Evolutionary conservation across 2,113 vertebrate genomes (phyloP).

Genomic region (Azemiops feae): DNA sequence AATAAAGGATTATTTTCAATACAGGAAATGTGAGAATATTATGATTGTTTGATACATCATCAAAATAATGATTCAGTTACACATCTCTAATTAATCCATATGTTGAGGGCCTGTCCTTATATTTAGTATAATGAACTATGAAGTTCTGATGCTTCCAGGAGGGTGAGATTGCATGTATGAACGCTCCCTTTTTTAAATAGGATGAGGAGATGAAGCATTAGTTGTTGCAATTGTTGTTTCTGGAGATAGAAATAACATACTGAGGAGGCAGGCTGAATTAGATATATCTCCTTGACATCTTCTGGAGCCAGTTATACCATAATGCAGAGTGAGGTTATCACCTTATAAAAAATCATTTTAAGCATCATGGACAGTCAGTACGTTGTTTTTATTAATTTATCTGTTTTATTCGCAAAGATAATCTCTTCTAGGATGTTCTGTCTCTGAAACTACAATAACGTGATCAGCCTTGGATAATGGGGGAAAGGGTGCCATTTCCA

Average conservation of each 20-base stretch:
- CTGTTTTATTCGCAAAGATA: neutral
- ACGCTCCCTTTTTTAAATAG: neutral
- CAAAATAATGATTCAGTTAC: neutral
- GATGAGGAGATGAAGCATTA: neutral
- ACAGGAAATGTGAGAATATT: neutral
- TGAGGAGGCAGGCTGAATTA: neutral
- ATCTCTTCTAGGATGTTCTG: neutral
- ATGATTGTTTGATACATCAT: neutral
- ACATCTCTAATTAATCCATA: neutral
- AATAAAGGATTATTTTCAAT: neutral
- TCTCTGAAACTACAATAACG: neutral
- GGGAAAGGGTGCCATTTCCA: neutral
- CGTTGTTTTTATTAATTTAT: neutral
- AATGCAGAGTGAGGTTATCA: neutral
- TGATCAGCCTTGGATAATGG: neutral
- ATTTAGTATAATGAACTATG: neutral
- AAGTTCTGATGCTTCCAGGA: neutral
- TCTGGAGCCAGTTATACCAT: neutral
- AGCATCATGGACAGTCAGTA: too few relatives aligned
- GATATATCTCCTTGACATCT: neutral
- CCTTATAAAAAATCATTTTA: neutral
- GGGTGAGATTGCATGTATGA: neutral
- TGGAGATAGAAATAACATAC: neutral
- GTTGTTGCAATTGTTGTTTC: neutral
- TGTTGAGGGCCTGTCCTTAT: neutral